Evolutionary conservation across 2,113 vertebrate species (phyloP).

Genomic region (Cyrtonyx montezumae): DNA sequence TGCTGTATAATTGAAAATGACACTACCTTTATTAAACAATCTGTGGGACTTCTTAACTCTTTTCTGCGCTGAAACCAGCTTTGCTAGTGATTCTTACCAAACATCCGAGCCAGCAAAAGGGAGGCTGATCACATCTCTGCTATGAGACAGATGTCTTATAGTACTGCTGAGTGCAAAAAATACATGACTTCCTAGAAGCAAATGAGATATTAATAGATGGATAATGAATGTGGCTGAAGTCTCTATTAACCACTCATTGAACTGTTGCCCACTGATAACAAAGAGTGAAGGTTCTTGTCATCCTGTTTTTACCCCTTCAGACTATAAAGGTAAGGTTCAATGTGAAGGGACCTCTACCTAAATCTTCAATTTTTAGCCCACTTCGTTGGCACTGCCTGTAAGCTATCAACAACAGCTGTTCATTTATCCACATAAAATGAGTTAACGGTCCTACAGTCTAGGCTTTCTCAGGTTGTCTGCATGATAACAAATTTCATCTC

Average conservation of each 20-base stretch:
- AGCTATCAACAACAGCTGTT: not conserved
- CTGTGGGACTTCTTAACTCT: slow-evolving; percentile 16
- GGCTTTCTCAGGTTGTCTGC: not conserved
- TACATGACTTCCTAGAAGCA: not conserved
- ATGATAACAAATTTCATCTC: not conserved
- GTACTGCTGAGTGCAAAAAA: not conserved
- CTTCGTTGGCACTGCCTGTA: not conserved
- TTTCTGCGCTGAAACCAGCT: not conserved
- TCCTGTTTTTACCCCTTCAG: not conserved
- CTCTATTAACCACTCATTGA: not conserved
- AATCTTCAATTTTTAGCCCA: not conserved
- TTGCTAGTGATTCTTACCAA: not conserved
- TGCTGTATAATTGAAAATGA: slow-evolving; percentile 66
- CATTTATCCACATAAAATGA: not conserved
- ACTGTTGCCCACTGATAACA: not conserved
- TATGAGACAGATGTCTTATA: not conserved
- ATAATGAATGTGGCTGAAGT: not conserved
- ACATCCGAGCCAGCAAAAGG: not conserved
- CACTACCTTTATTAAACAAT: slow-evolving; percentile 47
- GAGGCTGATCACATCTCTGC: not conserved
- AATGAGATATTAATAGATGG: not conserved
- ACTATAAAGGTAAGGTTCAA: not conserved
- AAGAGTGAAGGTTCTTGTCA: not conserved
- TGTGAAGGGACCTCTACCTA: not conserved
- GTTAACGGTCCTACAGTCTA: not conserved